A percentile compares a stretch with the other conserved stretches of the same genome.
Evolutionary conservation across 2,113 vertebrate genomes (phyloP).

Genomic region (Myotis davidii): DNA sequence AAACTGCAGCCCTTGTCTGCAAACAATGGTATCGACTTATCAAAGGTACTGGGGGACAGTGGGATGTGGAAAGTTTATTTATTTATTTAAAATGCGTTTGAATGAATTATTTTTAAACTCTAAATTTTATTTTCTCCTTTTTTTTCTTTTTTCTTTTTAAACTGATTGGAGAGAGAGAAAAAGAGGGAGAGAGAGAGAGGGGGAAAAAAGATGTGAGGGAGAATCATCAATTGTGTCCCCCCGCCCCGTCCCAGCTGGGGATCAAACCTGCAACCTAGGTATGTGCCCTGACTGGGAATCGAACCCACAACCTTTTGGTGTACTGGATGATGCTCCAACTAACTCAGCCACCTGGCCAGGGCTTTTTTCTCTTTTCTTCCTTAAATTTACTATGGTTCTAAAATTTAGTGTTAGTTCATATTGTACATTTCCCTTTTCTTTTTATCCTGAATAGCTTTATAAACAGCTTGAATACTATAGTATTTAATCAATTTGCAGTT

Average conservation of each 20-base stretch:
- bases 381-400: neutral
- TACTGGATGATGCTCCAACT: too few relatives aligned
- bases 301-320: too few relatives aligned
- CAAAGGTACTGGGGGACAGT: slow-evolving; percentile 90
- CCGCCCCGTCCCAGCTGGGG: too few relatives aligned
- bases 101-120: neutral
- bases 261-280: too few relatives aligned
- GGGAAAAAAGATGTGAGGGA: too few relatives aligned
- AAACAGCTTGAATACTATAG: neutral
- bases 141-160: neutral
- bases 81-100: neutral
- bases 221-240: too few relatives aligned
- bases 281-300: too few relatives aligned
- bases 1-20: slow-evolving; percentile 97
- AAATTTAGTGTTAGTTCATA: neutral
- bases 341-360: too few relatives aligned
- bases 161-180: neutral
- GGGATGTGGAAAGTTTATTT: neutral
- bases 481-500: neutral
- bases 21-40: slow-evolving; percentile 99
- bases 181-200: too few relatives aligned
- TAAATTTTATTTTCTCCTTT: neutral
- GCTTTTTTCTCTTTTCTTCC: neutral
- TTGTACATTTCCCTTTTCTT: slow-evolving; percentile 21
- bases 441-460: neutral